Base-by-base conservation (phyloP, 1,140 invertebrate genomes). In the Rhyzopertha dominica region DNA sequence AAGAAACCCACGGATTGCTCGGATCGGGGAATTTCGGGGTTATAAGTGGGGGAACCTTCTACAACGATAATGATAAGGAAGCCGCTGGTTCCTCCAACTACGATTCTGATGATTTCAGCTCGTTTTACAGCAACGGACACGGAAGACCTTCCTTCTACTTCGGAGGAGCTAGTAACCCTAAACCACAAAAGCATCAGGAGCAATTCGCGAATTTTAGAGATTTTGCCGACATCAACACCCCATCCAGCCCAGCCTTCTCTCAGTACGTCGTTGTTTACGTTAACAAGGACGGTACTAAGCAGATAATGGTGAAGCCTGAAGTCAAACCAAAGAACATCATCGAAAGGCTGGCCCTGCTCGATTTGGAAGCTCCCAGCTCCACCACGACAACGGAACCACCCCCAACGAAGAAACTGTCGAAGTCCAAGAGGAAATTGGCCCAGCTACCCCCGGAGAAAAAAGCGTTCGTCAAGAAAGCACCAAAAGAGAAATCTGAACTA, bases 1-100 rank as follows among this genome's bases (percentile, higher is more conserved):
- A 47, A 5, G 50, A 52, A 13, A 28, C 23, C 22, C 36, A 41
- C 3, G 51, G 49, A 19, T 31, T 90, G 2, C 65, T 92, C 13
- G 87, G 88, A 1, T 90, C 87, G 1, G 90, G 89, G 0, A 91
- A 93, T 65, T 93, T 92, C 58, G 88, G 87, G 1, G 85, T 93
- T 1, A 82, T 93, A 22, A 75, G 78, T 36, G 90, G 90, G 1
- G 90, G 90, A 2, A 92, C 89, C 14, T 93, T 89, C 66, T 90
- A 88, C 48, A 71, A 70, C 8, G 72, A 76, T 13, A 72, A 72
- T 22, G 62, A 69, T 30, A 74, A 74, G 16, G 75, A 77, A n/a
- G 40, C 67, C 51, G 7, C 14, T 24, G 48, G 59, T 32, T 38
- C 41, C 5, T 37, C 75, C 1, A 81, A 77, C 48, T 82, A 82